Conservation (phyloP, 2,888 invertebrate genomes). For the Seladonia tumulorum region DNA sequence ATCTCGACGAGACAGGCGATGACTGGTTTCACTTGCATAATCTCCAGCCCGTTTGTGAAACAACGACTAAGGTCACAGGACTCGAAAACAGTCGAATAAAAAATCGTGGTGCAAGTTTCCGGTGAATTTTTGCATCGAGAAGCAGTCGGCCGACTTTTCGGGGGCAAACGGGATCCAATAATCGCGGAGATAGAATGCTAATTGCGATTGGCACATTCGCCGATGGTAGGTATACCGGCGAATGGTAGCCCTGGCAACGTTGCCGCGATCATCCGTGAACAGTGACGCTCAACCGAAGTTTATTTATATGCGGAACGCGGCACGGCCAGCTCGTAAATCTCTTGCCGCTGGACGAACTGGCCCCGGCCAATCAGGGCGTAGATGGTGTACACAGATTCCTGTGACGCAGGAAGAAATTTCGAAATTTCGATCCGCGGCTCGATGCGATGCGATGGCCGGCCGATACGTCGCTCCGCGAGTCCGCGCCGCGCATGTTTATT, state of each 20-base stretch:
- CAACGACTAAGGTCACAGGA: too few relatives aligned
- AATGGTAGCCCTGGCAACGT: conserved; percentile 15
- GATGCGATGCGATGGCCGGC: conserved; percentile 25
- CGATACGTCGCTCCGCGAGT: conserved; percentile 56
- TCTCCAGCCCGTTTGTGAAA: too few relatives aligned
- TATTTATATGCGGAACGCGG: conserved; percentile 56
- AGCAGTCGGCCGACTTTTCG: neutral
- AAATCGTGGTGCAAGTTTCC: neutral
- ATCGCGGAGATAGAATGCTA: conserved; percentile 64
- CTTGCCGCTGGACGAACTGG: conserved; percentile 23
- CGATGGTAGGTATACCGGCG: neutral
- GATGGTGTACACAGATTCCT: conserved; percentile 63
- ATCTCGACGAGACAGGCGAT: too few relatives aligned
- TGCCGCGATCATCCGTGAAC: conserved; percentile 65
- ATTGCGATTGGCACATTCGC: conserved; percentile 64
- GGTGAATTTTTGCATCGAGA: neutral
- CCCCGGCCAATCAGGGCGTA: conserved; percentile 59
- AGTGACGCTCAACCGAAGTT: conserved; percentile 61
- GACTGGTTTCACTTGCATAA: too few relatives aligned
- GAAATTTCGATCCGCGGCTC: conserved; percentile 62
- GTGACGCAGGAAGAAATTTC: conserved; percentile 63
- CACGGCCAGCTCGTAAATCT: conserved; percentile 63
- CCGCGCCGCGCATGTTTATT: conserved; percentile 68
- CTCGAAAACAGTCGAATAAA: neutral
- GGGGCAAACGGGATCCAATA: conserved; percentile 38